Base-by-base conservation (phyloP, 2,797 vertebrate genomes). In the Microctenopoma stevenorrisi region DNA sequence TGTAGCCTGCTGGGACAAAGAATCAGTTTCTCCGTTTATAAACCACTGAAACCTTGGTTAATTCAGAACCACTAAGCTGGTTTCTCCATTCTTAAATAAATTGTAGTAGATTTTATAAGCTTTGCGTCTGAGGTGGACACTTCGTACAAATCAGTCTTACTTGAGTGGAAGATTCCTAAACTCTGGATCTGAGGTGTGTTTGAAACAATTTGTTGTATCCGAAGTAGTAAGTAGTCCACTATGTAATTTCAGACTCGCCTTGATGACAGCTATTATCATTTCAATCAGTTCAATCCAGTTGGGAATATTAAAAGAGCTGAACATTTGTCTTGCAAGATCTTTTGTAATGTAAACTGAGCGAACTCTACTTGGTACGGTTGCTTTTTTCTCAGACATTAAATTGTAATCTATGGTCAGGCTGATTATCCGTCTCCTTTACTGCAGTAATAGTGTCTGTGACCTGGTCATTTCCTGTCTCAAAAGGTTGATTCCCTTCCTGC, bases 361-460 rank as follows among this genome's bases (percentile, higher is more conserved):
- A 64, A 52, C 50, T 68, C 51, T 57, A 71, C 44, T 51, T 76
- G 74, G 74, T 70, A 73, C 54, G 46, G 78, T 69, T 82, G 74
- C 53, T 48, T 88, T 81, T 80, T 38, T 18, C 49, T 72, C 67
- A 74, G 80, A 57, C 50, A 51, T 77, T 83, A 70, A 86, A 88
- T 69, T 88, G 76, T 88, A 80, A 90, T 87, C 76, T 64, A 73
- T 81, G 76, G 76, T 64, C 69, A 58, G 68, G 59, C 72, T 84
- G 80, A 88, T 90, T 83, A 78, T 84, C 72, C 38, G 46, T 73
- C 77, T 86, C 78, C 64, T 72, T 83, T 80, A 69, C 72, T n/a
- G 62, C 68, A 74, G 33, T 83, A 89, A 92, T 83, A 68, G 72
- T 68, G 76, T 70, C 53, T 68, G 71, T 82, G 82, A 86, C 88